A percentile compares a stretch with the other conserved stretches of the same genome.
Evolutionary conservation across 2,113 vertebrate species (phyloP).

Genomic region (Acanthochromis polyacanthus): DNA sequence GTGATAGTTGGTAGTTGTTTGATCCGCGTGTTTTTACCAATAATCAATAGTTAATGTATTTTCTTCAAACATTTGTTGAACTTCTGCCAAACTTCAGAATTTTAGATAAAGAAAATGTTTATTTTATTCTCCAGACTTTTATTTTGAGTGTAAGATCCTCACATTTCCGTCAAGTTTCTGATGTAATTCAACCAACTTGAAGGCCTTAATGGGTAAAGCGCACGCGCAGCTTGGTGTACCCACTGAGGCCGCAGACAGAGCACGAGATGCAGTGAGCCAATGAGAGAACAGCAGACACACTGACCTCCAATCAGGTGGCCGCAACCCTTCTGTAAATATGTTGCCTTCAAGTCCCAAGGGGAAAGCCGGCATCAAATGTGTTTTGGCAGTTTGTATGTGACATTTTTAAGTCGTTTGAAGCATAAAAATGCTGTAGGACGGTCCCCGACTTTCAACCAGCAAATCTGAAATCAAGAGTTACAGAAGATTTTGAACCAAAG

Average conservation of each 20-base stretch:
- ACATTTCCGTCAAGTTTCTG: not conserved
- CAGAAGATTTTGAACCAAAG: no score
- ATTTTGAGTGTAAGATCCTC: constrained; percentile 10
- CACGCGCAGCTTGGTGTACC: constrained; percentile 84
- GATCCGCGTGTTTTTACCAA: no score
- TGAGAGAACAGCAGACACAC: constrained; percentile 55
- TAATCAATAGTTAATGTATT: no score
- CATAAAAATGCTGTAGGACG: no score
- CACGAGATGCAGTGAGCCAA: constrained; percentile 74
- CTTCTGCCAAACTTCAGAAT: no score
- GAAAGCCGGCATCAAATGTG: constrained; percentile 2
- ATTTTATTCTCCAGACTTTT: constrained; percentile 17
- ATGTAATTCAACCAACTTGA: constrained; percentile 5
- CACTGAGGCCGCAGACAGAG: constrained; percentile 66
- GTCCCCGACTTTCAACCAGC: no score
- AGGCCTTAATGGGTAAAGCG: constrained; percentile 67
- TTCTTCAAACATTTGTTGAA: no score
- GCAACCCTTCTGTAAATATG: constrained; percentile 36
- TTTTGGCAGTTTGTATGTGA: not conserved
- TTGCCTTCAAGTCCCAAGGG: constrained; percentile 38
- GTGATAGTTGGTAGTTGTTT: no score
- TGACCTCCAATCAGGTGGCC: constrained; percentile 54
- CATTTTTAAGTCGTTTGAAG: not conserved
- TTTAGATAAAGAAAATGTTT: no score
- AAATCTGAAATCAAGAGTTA: no score